Evolutionary conservation across 2,888 invertebrate species (phyloP), one percentile per base, ranked within the genome.

Genomic region (Tinea pellionella): DNA sequence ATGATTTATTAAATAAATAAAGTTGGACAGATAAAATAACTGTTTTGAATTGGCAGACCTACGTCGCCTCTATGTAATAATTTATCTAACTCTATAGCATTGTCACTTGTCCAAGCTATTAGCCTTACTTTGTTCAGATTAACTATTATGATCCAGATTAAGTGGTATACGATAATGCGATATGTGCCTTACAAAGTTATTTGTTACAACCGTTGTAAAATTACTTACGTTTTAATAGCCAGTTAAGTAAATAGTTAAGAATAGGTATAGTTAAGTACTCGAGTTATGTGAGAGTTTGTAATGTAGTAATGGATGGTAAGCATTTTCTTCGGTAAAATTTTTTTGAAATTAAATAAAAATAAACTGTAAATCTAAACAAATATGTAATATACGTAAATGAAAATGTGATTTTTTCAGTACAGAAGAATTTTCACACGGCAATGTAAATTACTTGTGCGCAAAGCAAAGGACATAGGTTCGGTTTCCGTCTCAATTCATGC

Each of bases 101-200:
- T 57, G 57, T 57, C 57, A 57, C 57, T 57, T 32, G 57, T 19
- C 57, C 24, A 76, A 77, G 77, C 80, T 77, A 82, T 80, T 77
- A 81, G 77, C 73, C 68, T 82, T 79, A 80, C 80, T 82, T 80
- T 78, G 78, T 78, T 72, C 77, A 84, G 83, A 86, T 85, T 85
- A 84, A 86, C 85, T 84, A 83, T 82, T 82, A 84, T 80, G 75
- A 19, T 30, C 32, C 32, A 57, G 57, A 57, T 57, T 57, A 57
- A 57, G 57, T 32, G 29, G 55, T 55, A 55, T 55, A 55, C 55
- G 55, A 55, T 55, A 55, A 55, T 55, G 55, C 29, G 55, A 55
- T 55, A 55, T 55, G 55, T 55, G 79, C 67, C 67, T 67, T 72
- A 73, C 77, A 74, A 19, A 12, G 59, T 51, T 55, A 55, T 55